These are phyloP conservation scores for Apostichopus californicus DNA, from an alignment of 35 echinoderm and acorn worm genomes.

Conservation along the genomic window DNA sequence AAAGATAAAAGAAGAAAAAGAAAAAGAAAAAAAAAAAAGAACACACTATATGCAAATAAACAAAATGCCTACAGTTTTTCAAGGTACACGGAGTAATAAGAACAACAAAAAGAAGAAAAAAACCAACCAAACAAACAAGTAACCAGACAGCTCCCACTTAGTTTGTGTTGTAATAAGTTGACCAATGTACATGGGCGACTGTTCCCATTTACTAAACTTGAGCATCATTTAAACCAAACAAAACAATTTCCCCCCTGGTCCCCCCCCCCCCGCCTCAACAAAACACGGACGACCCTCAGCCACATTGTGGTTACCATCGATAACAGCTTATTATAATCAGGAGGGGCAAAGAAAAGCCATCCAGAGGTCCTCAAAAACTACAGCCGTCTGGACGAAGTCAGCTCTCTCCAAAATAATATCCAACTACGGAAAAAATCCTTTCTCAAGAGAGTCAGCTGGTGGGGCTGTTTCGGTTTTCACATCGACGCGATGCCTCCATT, in stretches of 20 bases:
- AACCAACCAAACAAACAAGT: not conserved
- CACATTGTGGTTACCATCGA: not conserved
- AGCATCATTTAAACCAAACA: not conserved
- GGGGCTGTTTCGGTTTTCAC: conserved; percentile 56
- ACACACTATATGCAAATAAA: not conserved
- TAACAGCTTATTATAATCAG: not conserved
- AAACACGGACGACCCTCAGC: not conserved
- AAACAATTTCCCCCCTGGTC: not conserved
- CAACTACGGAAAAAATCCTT: not conserved
- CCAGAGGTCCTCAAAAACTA: not conserved
- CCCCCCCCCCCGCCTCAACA: not conserved
- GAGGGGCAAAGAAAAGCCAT: not conserved
- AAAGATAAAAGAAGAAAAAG: not conserved
- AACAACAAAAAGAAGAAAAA: not conserved
- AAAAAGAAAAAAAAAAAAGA: not conserved
- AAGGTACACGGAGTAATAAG: not conserved
- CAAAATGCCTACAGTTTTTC: not conserved
- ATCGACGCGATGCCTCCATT: conserved; percentile 92
- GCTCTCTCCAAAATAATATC: not conserved
- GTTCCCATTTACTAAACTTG: not conserved
- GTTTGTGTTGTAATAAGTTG: not conserved
- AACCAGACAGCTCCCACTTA: not conserved
- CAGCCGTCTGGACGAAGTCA: not conserved
- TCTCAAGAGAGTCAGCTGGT: too few species aligned
- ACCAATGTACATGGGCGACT: not conserved